These are phyloP conservation scores for Pitangus sulphuratus DNA, from an alignment of 2,797 vertebrate genomes.

Conservation along the genomic window DNA sequence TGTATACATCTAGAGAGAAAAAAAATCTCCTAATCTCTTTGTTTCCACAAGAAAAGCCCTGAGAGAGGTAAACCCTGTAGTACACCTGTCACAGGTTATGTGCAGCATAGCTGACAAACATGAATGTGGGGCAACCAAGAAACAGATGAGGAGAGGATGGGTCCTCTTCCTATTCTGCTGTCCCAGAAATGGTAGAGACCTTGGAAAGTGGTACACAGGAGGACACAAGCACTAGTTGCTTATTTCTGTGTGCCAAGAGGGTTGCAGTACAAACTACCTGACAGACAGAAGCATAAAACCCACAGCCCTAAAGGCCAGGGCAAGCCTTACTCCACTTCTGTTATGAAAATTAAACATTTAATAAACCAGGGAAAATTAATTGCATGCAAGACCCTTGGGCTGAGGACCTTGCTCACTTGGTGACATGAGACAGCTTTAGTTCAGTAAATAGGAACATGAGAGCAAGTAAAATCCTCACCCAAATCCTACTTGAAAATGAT, in stretches of 20 bases:
- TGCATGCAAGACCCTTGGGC: not conserved
- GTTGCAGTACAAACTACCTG: not conserved
- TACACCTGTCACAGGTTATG: accelerated
- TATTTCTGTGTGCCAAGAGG: not conserved
- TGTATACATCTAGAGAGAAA: not conserved
- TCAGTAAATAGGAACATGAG: not conserved
- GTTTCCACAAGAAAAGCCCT: not conserved
- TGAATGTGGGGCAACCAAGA: accelerated
- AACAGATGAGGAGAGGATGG: not conserved
- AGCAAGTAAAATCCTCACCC: not conserved
- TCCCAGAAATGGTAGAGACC: not conserved
- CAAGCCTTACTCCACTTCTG: not conserved
- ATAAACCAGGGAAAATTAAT: not conserved
- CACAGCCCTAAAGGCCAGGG: not conserved
- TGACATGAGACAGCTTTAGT: not conserved
- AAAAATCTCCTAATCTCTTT: not conserved
- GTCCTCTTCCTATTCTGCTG: not conserved
- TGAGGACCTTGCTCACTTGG: not conserved
- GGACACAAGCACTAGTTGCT: not conserved
- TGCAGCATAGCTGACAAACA: not conserved
- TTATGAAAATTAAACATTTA: not conserved
- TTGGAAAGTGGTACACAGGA: not conserved
- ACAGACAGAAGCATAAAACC: not conserved
- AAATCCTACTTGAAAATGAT: not conserved
- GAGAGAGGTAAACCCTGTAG: not conserved